Evolutionary conservation across 2,113 vertebrate species (phyloP).

Genomic region (Myotis davidii): DNA sequence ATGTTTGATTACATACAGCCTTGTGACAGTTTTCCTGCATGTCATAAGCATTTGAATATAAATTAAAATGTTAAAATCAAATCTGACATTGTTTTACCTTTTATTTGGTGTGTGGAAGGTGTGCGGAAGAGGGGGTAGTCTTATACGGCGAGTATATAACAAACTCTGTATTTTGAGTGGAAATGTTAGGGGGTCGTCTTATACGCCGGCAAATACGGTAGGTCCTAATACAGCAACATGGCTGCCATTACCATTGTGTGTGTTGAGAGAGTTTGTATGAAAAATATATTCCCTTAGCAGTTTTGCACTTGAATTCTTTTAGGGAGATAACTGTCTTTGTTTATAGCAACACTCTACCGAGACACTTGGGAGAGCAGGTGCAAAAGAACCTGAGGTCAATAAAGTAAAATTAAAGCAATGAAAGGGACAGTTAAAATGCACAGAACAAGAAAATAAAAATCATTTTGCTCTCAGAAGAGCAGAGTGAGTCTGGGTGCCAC

Average conservation of each 20-base stretch:
- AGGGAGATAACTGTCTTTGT: background rate
- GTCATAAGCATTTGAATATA: no score
- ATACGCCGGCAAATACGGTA: no score
- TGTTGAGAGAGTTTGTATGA: background rate
- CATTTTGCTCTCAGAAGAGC: background rate
- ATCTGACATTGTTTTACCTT: no score
- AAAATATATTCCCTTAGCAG: background rate
- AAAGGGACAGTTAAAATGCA: background rate
- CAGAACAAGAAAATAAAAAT: background rate
- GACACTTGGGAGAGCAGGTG: background rate
- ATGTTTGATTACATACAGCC: no score
- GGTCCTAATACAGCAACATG: background rate
- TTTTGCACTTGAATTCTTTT: slow-evolving; percentile 2
- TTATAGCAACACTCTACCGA: background rate
- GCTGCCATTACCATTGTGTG: background rate
- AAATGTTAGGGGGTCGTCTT: no score
- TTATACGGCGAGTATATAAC: no score
- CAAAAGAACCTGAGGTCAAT: slow-evolving; percentile 27
- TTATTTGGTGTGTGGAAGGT: no score
- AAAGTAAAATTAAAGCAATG: background rate
- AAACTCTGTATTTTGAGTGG: no score
- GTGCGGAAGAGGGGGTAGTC: no score
- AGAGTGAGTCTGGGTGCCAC: background rate
- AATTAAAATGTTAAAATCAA: no score
- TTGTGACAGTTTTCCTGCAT: no score